Percentiles rank a stretch among this genome's conserved stretches.
Conservation (phyloP, 1,140 invertebrate genomes). For the Tribolium castaneum region DNA sequence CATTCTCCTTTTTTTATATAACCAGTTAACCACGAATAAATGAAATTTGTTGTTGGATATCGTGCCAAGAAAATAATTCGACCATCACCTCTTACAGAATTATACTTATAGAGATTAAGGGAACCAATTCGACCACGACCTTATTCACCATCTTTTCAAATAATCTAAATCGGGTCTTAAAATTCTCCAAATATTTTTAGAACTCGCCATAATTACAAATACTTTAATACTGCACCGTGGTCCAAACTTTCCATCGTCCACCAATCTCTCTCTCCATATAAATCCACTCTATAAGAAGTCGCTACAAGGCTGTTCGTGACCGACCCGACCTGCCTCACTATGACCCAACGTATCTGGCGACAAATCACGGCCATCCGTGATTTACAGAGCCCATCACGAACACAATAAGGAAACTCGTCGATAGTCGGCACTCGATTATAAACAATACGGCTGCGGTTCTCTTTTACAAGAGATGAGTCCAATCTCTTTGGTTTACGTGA, state of each 20-base stretch:
- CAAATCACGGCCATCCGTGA: constrained; percentile 9
- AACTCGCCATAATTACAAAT: too few species aligned
- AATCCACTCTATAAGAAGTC: not conserved
- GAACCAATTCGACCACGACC: too few species aligned
- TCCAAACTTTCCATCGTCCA: not conserved
- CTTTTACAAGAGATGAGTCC: constrained; percentile 8
- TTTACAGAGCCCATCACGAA: constrained; percentile 1
- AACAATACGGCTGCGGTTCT: constrained; percentile 3
- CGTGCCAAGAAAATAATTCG: too few species aligned
- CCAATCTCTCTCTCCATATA: not conserved
- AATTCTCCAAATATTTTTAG: too few species aligned
- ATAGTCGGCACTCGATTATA: constrained; percentile 15
- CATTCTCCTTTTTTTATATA: too few species aligned
- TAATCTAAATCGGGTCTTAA: too few species aligned
- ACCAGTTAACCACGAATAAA: too few species aligned
- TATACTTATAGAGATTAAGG: too few species aligned
- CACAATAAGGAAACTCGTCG: constrained; percentile 21
- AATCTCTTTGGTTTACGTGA: constrained; percentile 3
- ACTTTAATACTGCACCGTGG: too few species aligned
- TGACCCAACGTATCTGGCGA: not conserved
- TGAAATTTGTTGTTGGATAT: too few species aligned
- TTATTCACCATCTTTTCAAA: too few species aligned
- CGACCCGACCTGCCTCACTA: constrained; percentile 19
- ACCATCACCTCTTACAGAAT: too few species aligned
- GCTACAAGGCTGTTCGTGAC: constrained; percentile 21